phyloP scores from a whole-genome alignment of 2,797 vertebrate genomes.

The Acanthopagrus latus region DNA sequence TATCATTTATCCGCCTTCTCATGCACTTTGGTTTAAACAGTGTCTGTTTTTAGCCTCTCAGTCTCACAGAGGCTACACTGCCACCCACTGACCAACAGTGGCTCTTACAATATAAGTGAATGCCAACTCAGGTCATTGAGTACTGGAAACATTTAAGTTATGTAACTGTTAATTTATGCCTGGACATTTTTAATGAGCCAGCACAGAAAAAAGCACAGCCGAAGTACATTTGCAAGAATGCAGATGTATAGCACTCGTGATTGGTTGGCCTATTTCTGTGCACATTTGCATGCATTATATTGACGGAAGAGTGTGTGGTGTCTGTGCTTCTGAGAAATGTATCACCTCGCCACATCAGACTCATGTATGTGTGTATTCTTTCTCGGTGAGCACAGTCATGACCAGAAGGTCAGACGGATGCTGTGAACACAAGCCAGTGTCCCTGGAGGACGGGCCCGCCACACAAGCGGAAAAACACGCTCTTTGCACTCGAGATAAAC shows the following conservation, averaged over 20 bases:
- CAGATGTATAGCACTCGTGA: slow-evolving; percentile 7
- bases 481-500: slow-evolving; percentile 58
- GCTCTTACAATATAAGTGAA: slow-evolving; percentile 19
- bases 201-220: not conserved
- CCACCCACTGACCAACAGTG: slow-evolving; percentile 63
- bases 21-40: not conserved
- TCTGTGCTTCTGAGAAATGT: not conserved
- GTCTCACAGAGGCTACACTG: slow-evolving; percentile 56
- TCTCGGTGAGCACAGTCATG: slow-evolving; percentile 15
- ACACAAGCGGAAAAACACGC: slow-evolving; percentile 25
- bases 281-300: not conserved
- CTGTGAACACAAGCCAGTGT: slow-evolving; percentile 48
- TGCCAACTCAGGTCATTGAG: slow-evolving; percentile 18
- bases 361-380: slow-evolving; percentile 18
- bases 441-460: slow-evolving; percentile 28
- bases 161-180: slow-evolving; percentile 12
- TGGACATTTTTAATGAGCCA: slow-evolving; percentile 34
- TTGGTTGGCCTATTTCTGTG: not conserved
- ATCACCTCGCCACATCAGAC: slow-evolving; percentile 18
- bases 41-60: not conserved
- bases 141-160: slow-evolving; percentile 22
- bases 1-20: slow-evolving; percentile 17
- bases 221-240: not conserved
- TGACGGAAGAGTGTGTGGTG: not conserved
- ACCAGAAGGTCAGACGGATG: slow-evolving; percentile 62